These are phyloP conservation scores for Heliconius melpomene DNA, from an alignment of 1,140 invertebrate species.

Conservation along the genomic window DNA sequence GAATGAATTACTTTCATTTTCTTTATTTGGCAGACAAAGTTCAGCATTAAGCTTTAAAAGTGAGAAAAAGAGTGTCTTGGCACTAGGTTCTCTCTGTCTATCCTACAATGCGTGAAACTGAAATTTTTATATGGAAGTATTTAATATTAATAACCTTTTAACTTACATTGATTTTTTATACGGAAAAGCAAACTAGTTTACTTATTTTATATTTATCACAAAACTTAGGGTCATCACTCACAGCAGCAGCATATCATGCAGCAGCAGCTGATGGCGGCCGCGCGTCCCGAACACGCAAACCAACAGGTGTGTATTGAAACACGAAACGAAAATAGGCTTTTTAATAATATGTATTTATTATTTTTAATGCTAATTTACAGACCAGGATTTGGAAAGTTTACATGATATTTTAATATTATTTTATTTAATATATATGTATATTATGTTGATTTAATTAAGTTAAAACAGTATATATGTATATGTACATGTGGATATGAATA, in stretches of 20 bases:
- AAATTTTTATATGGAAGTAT: too few relatives aligned
- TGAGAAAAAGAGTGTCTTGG: too few relatives aligned
- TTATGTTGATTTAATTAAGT: neutral
- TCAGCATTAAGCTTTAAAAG: too few relatives aligned
- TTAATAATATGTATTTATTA: neutral
- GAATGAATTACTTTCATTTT: too few relatives aligned
- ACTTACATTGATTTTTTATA: too few relatives aligned
- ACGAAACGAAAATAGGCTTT: neutral
- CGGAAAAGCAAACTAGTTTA: neutral
- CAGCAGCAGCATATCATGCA: slow-evolving; percentile 71
- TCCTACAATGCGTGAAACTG: too few relatives aligned
- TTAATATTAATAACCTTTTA: too few relatives aligned
- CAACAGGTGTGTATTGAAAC: slow-evolving; percentile 61
- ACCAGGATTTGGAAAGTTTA: neutral
- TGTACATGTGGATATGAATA: neutral
- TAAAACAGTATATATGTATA: neutral
- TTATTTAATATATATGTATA: neutral
- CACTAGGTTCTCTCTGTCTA: too few relatives aligned
- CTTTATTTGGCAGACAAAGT: too few relatives aligned
- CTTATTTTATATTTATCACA: neutral
- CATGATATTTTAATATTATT: neutral
- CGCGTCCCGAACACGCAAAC: slow-evolving; percentile 67
- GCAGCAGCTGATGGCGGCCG: slow-evolving; percentile 66
- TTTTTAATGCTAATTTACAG: neutral
- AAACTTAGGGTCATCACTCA: slow-evolving; percentile 65